Base-by-base conservation (phyloP, 2,888 invertebrate species). In the Agriopis marginaria region DNA sequence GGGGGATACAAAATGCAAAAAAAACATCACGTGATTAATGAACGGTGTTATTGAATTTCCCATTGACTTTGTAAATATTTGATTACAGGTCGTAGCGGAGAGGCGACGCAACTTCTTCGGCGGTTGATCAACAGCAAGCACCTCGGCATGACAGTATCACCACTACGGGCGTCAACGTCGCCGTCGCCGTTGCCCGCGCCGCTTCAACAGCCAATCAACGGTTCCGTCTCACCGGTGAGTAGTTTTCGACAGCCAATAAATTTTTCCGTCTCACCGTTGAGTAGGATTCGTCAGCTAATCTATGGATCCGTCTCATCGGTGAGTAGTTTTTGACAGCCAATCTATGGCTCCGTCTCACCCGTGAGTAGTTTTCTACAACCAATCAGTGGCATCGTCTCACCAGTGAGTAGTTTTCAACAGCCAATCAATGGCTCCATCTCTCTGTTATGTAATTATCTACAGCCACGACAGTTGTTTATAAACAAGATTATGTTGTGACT, bases 101-200 rank as follows among this genome's bases (percentile, higher is more conserved):
- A 97, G 86, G 96, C 97, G 53, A 96, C 97, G 68, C 97, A 97
- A 85, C 88, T 97, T 53, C 90, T 97, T 40, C 94, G 97, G 77
- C 96, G 97, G 81, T 92, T 97, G 81, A 97, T 97, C 81, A 97
- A 96, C 86, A 97, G 96, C 89, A 95, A 97, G 79, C 96, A 96
- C 81, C 95, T 97, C 74, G 96, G 96, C 58, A 96, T 96, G 91
- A 96, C 97, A 39, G 95, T 96, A 77, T 95, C 96, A 0, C 95
- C 96, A 17, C 81, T 93, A 17, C 80, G 93, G 17, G 56, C 66
- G 40, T 23, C 70, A 11, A 81, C 89, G 2, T 88, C 92, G 11
- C 91, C 93, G 0, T 88, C 92, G n/a, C 91, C 92, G 0, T 81
- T 88, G 47, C 77, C 86, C 2, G 72, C 86, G 54, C 75, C 87